Conservation (phyloP, 2,888 invertebrate species). For the Serrognathus titanus region DNA sequence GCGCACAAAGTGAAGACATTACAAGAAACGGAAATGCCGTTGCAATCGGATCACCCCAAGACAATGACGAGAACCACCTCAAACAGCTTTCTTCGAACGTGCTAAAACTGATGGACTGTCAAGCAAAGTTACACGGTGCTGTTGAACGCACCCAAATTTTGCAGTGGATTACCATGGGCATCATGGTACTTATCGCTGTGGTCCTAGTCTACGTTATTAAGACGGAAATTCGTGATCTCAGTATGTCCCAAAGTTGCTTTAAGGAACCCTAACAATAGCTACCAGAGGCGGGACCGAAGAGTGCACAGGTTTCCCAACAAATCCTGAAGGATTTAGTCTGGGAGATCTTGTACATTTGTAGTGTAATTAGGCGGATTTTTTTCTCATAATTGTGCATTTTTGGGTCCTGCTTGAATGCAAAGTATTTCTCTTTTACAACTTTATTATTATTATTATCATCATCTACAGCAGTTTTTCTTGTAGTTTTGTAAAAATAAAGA, state of each 20-base stretch:
- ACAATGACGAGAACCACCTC: conserved; percentile 32
- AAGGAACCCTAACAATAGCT: conserved; percentile 40
- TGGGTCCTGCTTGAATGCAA: conserved; percentile 14
- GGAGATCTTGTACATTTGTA: conserved; percentile 18
- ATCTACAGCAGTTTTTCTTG: background rate
- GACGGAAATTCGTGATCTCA: conserved; percentile 15
- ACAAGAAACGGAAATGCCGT: conserved; percentile 39
- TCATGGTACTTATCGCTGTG: conserved; percentile 30
- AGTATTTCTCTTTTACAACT: background rate
- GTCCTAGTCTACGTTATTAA: conserved; percentile 11
- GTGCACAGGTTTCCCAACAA: conserved; percentile 20
- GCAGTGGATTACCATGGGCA: conserved; percentile 52
- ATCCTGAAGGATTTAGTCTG: conserved; percentile 32
- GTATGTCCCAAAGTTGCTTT: conserved; percentile 21
- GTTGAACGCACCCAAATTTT: conserved; percentile 52
- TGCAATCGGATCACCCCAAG: conserved; percentile 11
- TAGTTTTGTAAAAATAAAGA: conserved; percentile 1
- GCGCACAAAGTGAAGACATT: conserved; percentile 53
- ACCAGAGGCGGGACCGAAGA: conserved; percentile 31
- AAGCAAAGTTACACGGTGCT: conserved; percentile 51
- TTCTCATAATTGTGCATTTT: conserved; percentile 9
- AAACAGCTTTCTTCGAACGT: conserved; percentile 37
- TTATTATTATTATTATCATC: conserved; percentile 4
- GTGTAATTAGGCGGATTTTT: conserved; percentile 6
- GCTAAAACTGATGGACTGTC: conserved; percentile 48